Evolutionary conservation across 2,113 vertebrate genomes (phyloP), one percentile per base, ranked within the genome.

Genomic region (Heptranchias perlo): DNA sequence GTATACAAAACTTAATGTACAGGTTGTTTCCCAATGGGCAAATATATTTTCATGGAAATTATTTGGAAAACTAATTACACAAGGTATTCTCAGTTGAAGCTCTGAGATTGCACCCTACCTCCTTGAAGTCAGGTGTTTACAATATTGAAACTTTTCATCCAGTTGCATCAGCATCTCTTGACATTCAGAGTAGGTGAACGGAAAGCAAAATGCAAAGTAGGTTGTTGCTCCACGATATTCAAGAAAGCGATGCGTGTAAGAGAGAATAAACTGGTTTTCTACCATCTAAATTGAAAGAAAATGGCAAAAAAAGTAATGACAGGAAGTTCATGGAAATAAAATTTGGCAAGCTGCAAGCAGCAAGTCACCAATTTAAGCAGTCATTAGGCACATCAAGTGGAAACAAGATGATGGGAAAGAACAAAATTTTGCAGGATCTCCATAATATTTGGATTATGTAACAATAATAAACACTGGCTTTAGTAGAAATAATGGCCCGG

Each of bases 191-290:
- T 99, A 99, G 4, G 99, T 99, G 97, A 99, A 99, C 0, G 99
- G 99, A 97, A 98, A 99, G 96, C 99, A 99, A 98, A 99, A 99
- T 96, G 99, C 98, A 96, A 99, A 99, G 97, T 98, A 99, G 96
- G 99, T 99, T 96, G 98, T 98, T 94, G 98, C 97, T 3, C 98
- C 99, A 0, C 98, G 98, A 96, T 97, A 97, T 93, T 99, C 99
- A 96, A 98, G 96, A 96, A 99, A 98, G 91, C 99, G 99, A 96
- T 99, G 99, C 94, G 98, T 98, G 76, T 99, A 99, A 54, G 99
- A 99, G 67, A 99, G 97, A 96, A 99, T 97, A 95, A 99, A 99
- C 97, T 99, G 99, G 21, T 98, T 98, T 95, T 99, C 98, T 96
- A 98, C 98, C 97, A 99, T 98, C 99, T 99, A 97, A 18, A 69